These are phyloP conservation scores for Emmelina monodactyla DNA, from an alignment of 2,888 invertebrate species.

Conservation along the genomic window DNA sequence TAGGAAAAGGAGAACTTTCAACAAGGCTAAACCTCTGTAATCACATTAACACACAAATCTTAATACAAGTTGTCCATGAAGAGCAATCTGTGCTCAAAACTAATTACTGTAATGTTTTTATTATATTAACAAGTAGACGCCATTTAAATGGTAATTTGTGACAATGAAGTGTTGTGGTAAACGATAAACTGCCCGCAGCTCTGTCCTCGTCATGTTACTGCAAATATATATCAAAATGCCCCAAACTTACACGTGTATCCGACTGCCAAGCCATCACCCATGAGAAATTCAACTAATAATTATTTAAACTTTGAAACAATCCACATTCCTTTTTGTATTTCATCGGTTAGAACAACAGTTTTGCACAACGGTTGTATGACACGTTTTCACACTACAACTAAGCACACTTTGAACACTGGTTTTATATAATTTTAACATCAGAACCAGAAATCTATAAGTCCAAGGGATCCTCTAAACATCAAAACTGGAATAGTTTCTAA, in stretches of 20 bases:
- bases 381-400: conserved; percentile 46
- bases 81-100: no score
- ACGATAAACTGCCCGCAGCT: conserved; percentile 1
- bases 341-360: conserved; percentile 50
- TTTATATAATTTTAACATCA: conserved; percentile 35
- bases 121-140: conserved; percentile 18
- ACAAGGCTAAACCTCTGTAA: no score
- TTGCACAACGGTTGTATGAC: conserved; percentile 38
- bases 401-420: conserved; percentile 28
- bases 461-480: conserved; percentile 39
- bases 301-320: conserved; percentile 46
- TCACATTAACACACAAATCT: no score
- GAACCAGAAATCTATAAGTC: conserved; percentile 27
- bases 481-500: conserved; percentile 35
- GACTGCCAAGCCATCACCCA: conserved; percentile 67
- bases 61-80: no score
- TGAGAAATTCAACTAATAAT: conserved; percentile 56
- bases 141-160: conserved; percentile 42
- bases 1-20: no score
- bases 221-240: neutral
- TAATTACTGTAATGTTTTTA: neutral
- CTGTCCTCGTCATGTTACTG: neutral
- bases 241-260: conserved; percentile 57
- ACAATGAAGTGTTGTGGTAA: conserved; percentile 40
- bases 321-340: conserved; percentile 49